These are phyloP conservation scores for Meiosimyza platycephala DNA, from an alignment of 2,888 invertebrate species.

Conservation along the genomic window DNA sequence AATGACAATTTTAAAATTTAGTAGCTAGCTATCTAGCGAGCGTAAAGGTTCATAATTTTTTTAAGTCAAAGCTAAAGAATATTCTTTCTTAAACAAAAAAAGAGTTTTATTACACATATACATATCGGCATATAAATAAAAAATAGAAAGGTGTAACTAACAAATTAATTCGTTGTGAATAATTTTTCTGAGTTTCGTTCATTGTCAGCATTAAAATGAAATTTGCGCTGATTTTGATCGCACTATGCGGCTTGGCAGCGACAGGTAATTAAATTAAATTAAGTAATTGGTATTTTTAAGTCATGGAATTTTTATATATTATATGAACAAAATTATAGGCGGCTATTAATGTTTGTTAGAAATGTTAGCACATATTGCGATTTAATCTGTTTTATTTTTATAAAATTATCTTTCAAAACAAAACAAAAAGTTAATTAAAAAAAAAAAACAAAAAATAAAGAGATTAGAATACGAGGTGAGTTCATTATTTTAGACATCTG, in stretches of 20 bases:
- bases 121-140: not conserved
- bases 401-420: too few relatives aligned
- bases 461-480: too few relatives aligned
- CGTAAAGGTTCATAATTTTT: conserved; percentile 9
- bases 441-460: too few relatives aligned
- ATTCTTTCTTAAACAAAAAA: not conserved
- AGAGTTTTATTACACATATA: not conserved
- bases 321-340: not conserved
- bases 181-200: not conserved
- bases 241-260: conserved; percentile 41
- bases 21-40: conserved; percentile 25
- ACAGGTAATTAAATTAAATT: conserved; percentile 39
- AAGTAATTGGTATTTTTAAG: not conserved
- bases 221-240: conserved; percentile 40
- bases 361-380: too few relatives aligned
- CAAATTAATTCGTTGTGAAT: not conserved
- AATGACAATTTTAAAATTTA: conserved; percentile 13
- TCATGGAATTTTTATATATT: not conserved
- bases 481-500: too few relatives aligned
- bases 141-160: not conserved
- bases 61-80: not conserved
- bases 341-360: too few relatives aligned
- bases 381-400: too few relatives aligned
- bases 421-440: too few relatives aligned
- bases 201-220: conserved; percentile 36